phyloP scores from a whole-genome alignment of 2,888 invertebrate genomes.

The Polymixis flavicincta region DNA sequence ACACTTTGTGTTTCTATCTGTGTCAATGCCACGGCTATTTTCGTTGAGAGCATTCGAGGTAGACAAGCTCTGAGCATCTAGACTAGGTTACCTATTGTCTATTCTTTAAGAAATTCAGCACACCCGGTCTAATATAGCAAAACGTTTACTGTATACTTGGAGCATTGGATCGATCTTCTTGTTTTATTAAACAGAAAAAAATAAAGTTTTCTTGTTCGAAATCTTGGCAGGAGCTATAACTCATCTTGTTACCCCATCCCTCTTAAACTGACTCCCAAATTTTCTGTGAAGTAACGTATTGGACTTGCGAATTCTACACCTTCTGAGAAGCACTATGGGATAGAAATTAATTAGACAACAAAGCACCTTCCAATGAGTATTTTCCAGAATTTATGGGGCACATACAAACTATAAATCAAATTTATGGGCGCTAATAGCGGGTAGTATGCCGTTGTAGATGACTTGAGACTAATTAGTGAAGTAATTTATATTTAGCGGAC shows the following conservation, averaged over 20 bases:
- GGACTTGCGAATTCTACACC: conserved; percentile 12
- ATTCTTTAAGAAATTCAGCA: conserved; percentile 15
- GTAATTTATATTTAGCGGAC: conserved; percentile 57
- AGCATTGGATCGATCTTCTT: conserved; percentile 19
- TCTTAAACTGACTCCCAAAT: conserved; percentile 12
- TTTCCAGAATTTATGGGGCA: conserved; percentile 69
- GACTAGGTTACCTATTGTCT: conserved; percentile 44
- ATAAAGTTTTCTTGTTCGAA: conserved; percentile 15
- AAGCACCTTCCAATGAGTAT: conserved; percentile 55
- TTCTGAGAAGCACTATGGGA: conserved; percentile 7
- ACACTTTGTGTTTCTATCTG: conserved; percentile 17
- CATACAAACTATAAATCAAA: conserved; percentile 73
- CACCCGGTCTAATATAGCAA: conserved; percentile 6
- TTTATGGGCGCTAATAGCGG: conserved; percentile 73
- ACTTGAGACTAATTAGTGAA: conserved; percentile 72
- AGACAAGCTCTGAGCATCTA: conserved; percentile 24
- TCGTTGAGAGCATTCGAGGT: conserved; percentile 40
- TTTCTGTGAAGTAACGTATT: not conserved
- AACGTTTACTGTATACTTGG: not conserved
- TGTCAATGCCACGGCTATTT: conserved; percentile 58
- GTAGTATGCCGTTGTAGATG: conserved; percentile 64
- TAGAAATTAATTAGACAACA: conserved; percentile 57
- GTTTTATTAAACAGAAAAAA: conserved; percentile 28
- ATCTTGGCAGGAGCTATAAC: conserved; percentile 41
- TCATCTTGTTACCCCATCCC: conserved; percentile 20